Evolutionary conservation across 2,797 vertebrate species (phyloP).

Genomic region (Lacerta agilis): DNA sequence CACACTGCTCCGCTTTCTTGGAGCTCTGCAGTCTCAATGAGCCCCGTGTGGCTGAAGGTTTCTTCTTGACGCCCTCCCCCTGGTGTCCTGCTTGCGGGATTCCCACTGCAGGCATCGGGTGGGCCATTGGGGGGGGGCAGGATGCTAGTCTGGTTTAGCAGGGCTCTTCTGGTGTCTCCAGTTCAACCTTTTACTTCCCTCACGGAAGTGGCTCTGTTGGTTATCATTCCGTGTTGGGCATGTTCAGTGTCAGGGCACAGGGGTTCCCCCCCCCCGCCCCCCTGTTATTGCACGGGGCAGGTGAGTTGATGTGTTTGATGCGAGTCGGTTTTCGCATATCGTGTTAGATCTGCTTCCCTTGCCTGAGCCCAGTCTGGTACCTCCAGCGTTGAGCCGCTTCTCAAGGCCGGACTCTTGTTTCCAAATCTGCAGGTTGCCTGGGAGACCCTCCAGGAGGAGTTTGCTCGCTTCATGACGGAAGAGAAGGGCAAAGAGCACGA

Average conservation of each 20-base stretch:
- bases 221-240: background rate
- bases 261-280: too few relatives aligned
- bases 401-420: background rate
- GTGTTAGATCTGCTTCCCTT: background rate
- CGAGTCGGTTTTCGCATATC: too few relatives aligned
- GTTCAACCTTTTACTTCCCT: background rate
- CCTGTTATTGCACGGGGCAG: background rate
- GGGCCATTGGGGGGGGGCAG: too few relatives aligned
- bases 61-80: background rate
- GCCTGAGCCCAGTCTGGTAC: background rate
- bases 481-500: constrained; percentile 96
- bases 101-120: too few relatives aligned
- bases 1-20: background rate
- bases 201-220: background rate
- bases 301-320: background rate
- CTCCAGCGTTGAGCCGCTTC: background rate
- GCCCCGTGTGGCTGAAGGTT: background rate
- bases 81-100: too few relatives aligned
- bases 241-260: background rate
- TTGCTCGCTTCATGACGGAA: constrained; percentile 97
- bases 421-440: constrained; percentile 88
- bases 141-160: too few relatives aligned
- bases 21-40: background rate
- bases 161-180: too few relatives aligned
- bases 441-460: constrained; percentile 97